These are phyloP conservation scores for Liasis olivaceus DNA, from an alignment of 2,797 vertebrate species.

Conservation along the genomic window DNA sequence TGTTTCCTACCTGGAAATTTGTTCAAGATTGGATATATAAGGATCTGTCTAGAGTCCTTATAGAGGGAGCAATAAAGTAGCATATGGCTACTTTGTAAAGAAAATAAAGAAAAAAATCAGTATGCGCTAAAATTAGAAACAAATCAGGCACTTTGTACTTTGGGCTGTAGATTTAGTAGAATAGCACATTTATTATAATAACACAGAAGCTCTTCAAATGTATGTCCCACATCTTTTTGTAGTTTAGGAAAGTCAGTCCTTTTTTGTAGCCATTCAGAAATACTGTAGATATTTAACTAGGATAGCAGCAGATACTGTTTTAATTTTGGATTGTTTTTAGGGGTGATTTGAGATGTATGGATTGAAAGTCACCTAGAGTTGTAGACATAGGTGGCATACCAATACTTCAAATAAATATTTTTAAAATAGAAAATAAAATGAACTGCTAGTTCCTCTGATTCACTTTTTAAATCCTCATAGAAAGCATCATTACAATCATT, in stretches of 20 bases:
- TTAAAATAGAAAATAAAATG: slow-evolving; percentile 33
- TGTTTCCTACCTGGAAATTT: too few relatives aligned
- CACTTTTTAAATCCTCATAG: not conserved
- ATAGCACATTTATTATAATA: not conserved
- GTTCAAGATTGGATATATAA: too few relatives aligned
- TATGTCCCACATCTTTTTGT: not conserved
- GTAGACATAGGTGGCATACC: not conserved
- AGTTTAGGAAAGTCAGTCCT: not conserved
- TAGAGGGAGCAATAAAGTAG: too few relatives aligned
- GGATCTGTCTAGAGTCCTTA: too few relatives aligned
- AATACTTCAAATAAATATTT: slow-evolving; percentile 11
- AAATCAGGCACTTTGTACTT: slow-evolving; percentile 10
- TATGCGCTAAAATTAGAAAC: slow-evolving; percentile 9
- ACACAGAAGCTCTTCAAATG: slow-evolving; percentile 18
- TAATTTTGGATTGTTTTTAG: not conserved
- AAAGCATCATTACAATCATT: slow-evolving; percentile 12
- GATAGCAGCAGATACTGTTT: not conserved
- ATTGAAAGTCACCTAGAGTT: not conserved
- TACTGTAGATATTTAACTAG: not conserved
- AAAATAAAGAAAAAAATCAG: not conserved
- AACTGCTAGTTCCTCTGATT: slow-evolving; percentile 24
- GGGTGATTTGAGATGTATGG: not conserved
- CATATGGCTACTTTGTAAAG: too few relatives aligned
- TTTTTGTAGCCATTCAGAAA: not conserved
- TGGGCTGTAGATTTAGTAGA: slow-evolving; percentile 12